A percentile compares a stretch with the other conserved stretches of the same genome.
Evolutionary conservation across 2,113 vertebrate genomes (phyloP).

Genomic region (Dissostichus mawsoni): DNA sequence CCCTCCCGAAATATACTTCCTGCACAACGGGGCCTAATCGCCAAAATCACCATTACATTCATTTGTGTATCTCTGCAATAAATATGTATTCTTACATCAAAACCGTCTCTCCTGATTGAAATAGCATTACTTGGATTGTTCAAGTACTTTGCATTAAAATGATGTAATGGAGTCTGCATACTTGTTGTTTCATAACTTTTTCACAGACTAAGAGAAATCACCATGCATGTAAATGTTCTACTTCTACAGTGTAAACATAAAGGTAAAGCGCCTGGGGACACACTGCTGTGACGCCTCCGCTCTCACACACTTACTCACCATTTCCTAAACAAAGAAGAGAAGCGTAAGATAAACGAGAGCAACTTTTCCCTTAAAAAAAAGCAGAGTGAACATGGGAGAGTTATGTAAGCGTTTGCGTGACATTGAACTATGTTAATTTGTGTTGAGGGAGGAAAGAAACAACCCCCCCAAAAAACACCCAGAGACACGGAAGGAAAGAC

Average conservation of each 20-base stretch:
- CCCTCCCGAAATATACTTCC: too few species aligned
- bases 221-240: constrained; percentile 23
- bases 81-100: too few species aligned
- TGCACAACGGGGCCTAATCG: too few species aligned
- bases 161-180: too few species aligned
- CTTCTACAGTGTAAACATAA: constrained; percentile 18
- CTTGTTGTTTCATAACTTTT: neutral
- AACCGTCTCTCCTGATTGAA: too few species aligned
- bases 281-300: constrained; percentile 8
- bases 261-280: constrained; percentile 23
- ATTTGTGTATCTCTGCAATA: too few species aligned
- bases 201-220: neutral
- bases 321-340: constrained; percentile 8
- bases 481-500: constrained; percentile 70
- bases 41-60: too few species aligned
- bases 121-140: too few species aligned
- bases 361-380: constrained; percentile 49
- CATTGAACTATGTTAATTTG: constrained; percentile 83
- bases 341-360: constrained; percentile 43
- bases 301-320: constrained; percentile 24
- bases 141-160: too few species aligned
- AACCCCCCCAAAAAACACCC: constrained; percentile 62
- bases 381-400: constrained; percentile 55
- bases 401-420: constrained; percentile 79
- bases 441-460: constrained; percentile 72